phyloP scores from a whole-genome alignment of 2,797 vertebrate genomes.

The Dermochelys coriacea region DNA sequence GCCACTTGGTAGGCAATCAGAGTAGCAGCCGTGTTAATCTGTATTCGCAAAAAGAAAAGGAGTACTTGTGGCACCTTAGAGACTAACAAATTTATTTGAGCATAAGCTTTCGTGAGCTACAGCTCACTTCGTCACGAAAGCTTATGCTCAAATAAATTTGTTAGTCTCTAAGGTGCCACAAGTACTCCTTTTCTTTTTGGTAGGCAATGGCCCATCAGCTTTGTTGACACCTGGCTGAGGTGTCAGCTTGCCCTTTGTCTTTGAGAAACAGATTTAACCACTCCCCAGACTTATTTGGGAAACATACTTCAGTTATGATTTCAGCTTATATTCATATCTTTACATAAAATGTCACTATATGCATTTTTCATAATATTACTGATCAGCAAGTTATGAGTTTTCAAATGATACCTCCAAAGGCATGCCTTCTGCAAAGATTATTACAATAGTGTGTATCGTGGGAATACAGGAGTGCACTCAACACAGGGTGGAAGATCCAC shows the following conservation, averaged over 20 bases:
- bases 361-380: background rate
- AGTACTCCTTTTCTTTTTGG: no score
- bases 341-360: background rate
- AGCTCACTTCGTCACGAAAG: no score
- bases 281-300: background rate
- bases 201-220: background rate
- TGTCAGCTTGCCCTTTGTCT: background rate
- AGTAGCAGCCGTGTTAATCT: no score
- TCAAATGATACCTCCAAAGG: background rate
- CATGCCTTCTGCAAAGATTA: background rate
- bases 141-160: no score
- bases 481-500: background rate
- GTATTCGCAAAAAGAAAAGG: no score
- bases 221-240: background rate
- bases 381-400: background rate
- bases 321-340: background rate
- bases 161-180: no score
- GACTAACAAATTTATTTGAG: no score
- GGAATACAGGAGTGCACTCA: background rate
- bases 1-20: background rate
- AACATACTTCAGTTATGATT: background rate
- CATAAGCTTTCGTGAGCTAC: no score
- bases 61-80: no score
- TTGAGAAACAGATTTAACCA: background rate
- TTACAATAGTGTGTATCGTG: background rate